Base-by-base conservation (phyloP, 2,113 vertebrate species). In the Xyrauchen texanus region DNA sequence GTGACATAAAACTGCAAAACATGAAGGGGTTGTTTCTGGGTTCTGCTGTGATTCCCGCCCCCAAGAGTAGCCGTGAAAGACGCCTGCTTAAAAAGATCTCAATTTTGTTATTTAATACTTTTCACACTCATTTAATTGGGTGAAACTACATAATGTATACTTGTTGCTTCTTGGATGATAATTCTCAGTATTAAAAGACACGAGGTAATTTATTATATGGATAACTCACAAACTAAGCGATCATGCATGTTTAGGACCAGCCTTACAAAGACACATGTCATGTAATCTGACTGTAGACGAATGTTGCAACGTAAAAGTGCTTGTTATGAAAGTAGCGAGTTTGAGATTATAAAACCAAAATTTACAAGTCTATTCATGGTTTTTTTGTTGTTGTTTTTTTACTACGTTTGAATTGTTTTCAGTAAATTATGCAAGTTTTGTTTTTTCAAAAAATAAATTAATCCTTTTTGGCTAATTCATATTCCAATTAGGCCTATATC, bases 81-180 rank as follows among this genome's bases (percentile, higher is more conserved):
- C 81, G 89, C 89, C 88, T 84, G 84, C 10, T 1, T 6, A 69
- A 70, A 81, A 83, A 70, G 3, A 0, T 0, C 9, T 2, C 21
- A 34, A 1, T 13, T 64, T 64, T 55, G 8, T 13, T 0, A 55
- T 34, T 3, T 61, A 47, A 57, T 21, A 16, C 11, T 46, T 55
- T 45, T 4, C 4, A 44, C 0, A 65, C 1, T 52, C 13, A 53
- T 76, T 76, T 55, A 34, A 13, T 3, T 1, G 1, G 8, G 2
- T 10, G 2, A 65, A 55, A 44, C 11, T 52, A 5, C 15, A n/a
- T 5, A 0, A n/a, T 1, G 5, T 76, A n/a, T 6, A 15, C 12
- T 7, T n/a, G 12, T 2, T 58, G 7, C 3, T 15, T 7, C 2
- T 6, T n/a, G 4, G 13, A 58, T 15, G 0, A 15, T 15, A 58